phyloP scores from a whole-genome alignment of 2,113 vertebrate species.

The Halichoeres trimaculatus region DNA sequence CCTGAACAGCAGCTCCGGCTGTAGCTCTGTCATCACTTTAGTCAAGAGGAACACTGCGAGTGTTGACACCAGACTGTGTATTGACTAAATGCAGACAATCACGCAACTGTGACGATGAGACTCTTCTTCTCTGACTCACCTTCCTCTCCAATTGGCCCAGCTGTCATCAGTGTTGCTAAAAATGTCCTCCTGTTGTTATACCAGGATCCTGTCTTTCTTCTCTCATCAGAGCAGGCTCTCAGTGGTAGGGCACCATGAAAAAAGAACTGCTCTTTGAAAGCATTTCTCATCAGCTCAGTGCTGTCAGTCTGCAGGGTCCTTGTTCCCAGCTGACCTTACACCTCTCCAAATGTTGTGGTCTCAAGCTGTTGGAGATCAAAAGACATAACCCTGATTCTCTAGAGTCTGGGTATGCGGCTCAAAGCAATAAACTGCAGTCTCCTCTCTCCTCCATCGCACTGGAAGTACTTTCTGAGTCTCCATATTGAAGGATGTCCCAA shows the following conservation, averaged over 20 bases:
- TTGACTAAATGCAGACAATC: neutral
- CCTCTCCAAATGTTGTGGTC: constrained; percentile 33
- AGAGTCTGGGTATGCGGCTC: too few species aligned
- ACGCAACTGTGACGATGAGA: neutral
- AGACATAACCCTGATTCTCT: constrained; percentile 7
- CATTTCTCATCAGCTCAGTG: constrained; percentile 65
- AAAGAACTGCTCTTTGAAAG: constrained; percentile 22
- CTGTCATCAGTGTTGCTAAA: constrained; percentile 4
- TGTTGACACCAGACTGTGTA: neutral
- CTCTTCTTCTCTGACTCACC: constrained; percentile 1
- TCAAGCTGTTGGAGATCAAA: constrained; percentile 12
- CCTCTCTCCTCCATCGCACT: too few species aligned
- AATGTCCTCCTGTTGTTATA: neutral
- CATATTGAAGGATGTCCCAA: too few species aligned
- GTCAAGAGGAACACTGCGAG: neutral
- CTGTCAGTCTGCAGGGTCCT: constrained; percentile 48
- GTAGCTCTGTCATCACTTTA: neutral
- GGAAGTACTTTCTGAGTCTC: too few species aligned
- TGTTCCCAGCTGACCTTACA: constrained; percentile 54
- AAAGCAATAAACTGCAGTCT: too few species aligned
- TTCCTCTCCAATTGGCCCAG: neutral
- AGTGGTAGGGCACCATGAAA: neutral
- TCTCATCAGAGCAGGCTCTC: constrained; percentile 1
- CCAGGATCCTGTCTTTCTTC: constrained; percentile 2
- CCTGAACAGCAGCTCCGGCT: neutral